Base-by-base conservation (phyloP, 2,888 invertebrate genomes). In the Muscina levida region DNA sequence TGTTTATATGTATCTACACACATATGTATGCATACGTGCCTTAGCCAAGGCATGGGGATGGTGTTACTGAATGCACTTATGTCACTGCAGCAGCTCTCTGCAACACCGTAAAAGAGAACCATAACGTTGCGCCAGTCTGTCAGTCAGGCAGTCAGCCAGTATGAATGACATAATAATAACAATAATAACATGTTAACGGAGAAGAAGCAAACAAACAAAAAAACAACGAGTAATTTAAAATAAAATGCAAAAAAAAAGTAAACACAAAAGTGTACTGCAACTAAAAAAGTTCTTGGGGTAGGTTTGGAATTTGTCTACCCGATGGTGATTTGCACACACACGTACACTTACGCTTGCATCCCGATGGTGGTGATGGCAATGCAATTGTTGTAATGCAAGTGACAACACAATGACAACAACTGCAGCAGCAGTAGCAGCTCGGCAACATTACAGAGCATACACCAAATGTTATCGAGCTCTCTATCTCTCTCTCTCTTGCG, bases 201-300 rank as follows among this genome's bases (percentile, higher is more conserved):
- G n/a, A 70, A 78, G 31, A 65, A 19, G 26, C 24, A 79, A 70
- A 56, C 46, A 53, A 44, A 62, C 53, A 70, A 72, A 13, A 72
- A 31, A 31, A 31, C 31, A n/a, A 31, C 31, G 31, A 31, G 31
- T 31, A 31, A 31, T 5, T 3, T 31, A 66, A 71, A 78, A 67
- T 77, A 51, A 72, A 70, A 75, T 56, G 46, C 46, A 72, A 77
- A 78, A 77, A 78, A 71, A 72, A 67, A 77, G 26, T 8, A 26
- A 15, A 37, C 22, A 75, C n/a, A n/a, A n/a, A n/a, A n/a, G n/a
- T n/a, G n/a, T n/a, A n/a, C 26, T 19, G 72, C 74, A 81, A 77
- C 72, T 75, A 75, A 68, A 81, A 80, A 75, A 77, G 72, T 74
- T 81, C 77, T 77, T 81, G 81, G 81, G 81, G 81, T 81, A 81